Percentiles rank a stretch among this genome's conserved stretches.
Evolutionary conservation across 2,113 vertebrate genomes (phyloP).

Genomic region (Sylvia atricapilla): DNA sequence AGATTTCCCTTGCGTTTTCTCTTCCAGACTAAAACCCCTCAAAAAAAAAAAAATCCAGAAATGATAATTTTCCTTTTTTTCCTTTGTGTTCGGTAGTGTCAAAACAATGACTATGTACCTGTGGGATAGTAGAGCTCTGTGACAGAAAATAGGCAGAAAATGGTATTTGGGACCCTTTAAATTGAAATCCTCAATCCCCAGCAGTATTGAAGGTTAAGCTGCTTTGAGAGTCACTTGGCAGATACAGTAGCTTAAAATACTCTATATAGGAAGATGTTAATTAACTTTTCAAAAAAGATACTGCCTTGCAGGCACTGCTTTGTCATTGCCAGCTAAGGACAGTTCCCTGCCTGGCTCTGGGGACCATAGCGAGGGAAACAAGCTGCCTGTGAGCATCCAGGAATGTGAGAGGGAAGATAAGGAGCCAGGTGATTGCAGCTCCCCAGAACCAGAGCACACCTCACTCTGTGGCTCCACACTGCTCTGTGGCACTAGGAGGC

Average conservation of each 20-base stretch:
- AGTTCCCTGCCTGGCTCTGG: neutral
- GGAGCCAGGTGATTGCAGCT: rapidly evolving
- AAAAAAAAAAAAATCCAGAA: neutral
- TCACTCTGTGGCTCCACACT: rapidly evolving
- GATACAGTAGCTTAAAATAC: neutral
- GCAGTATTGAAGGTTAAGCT: neutral
- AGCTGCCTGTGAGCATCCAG: neutral
- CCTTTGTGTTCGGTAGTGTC: neutral
- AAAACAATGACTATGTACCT: neutral
- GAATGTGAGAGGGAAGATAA: neutral
- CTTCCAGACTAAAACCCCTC: neutral
- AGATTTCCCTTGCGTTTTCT: neutral
- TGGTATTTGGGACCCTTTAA: neutral
- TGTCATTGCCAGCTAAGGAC: neutral
- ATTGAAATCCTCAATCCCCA: neutral
- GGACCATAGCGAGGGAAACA: neutral
- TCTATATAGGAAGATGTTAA: neutral
- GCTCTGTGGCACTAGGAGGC: neutral
- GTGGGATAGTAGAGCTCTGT: neutral
- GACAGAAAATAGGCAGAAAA: neutral
- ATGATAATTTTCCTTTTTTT: neutral
- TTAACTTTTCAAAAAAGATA: neutral
- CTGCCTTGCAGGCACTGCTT: neutral
- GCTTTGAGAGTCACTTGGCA: neutral
- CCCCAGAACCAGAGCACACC: neutral